Conservation (phyloP, 2,888 invertebrate genomes). For the Ophion slaviceki region DNA sequence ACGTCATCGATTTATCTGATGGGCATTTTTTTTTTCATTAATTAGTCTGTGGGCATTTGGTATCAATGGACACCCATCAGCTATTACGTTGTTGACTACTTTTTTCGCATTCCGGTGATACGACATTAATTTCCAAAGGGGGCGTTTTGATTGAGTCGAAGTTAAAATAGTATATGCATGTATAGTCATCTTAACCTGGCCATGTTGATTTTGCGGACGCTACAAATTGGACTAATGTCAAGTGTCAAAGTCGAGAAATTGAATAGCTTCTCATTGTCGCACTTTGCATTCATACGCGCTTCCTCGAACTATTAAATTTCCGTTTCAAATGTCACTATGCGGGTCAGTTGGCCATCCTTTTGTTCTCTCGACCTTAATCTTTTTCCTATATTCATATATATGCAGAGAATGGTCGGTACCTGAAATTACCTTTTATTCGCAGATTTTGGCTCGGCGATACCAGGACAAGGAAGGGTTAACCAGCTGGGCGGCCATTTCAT, state of each 20-base stretch:
- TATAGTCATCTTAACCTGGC: neutral
- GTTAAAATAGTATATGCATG: neutral
- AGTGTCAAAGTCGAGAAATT: neutral
- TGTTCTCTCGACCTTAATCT: neutral
- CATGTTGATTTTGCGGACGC: neutral
- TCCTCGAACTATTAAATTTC: neutral
- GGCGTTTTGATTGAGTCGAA: neutral
- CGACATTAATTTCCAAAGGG: neutral
- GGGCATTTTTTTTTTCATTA: neutral
- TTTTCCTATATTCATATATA: neutral
- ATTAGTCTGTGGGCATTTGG: neutral
- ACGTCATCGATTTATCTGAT: neutral
- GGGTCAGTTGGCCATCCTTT: neutral
- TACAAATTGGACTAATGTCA: neutral
- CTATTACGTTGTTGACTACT: too few relatives aligned
- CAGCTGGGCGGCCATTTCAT: constrained; percentile 99
- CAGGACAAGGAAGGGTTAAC: constrained; percentile 97
- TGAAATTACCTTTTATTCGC: constrained; percentile 33
- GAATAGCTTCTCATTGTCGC: neutral
- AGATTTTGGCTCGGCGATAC: constrained; percentile 80
- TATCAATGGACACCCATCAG: neutral
- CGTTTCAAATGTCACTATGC: neutral
- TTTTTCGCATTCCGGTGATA: neutral
- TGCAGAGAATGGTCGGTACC: neutral
- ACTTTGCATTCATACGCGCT: neutral